Conservation (phyloP, 37 sponge, comb jelly and placozoan genomes). For the Trichoplax adhaerens region DNA sequence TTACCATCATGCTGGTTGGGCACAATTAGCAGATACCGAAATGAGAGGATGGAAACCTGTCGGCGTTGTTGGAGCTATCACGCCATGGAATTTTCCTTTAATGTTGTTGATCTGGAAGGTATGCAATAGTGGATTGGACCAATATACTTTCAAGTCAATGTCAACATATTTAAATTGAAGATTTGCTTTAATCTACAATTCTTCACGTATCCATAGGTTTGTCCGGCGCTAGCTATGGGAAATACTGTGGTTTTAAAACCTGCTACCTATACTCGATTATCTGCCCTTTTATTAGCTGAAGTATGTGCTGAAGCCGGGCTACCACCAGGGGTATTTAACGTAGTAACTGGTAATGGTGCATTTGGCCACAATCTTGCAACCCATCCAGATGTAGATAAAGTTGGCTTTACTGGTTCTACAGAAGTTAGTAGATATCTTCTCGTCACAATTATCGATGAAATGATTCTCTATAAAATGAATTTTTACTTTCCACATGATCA, state of each 20-base stretch:
- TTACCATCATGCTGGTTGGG: slow-evolving; percentile 92
- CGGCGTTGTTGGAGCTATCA: slow-evolving; percentile 85
- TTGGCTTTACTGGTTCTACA: slow-evolving; percentile 85
- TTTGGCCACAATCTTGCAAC: slow-evolving; percentile 66
- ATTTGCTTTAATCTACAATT: background rate
- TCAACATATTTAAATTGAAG: background rate
- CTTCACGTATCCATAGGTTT: slow-evolving; percentile 23
- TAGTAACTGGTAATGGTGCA: slow-evolving; percentile 73
- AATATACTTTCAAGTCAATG: background rate
- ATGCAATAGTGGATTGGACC: background rate
- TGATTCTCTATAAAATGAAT: background rate
- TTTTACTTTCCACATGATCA: background rate
- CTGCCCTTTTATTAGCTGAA: slow-evolving; percentile 90
- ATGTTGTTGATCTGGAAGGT: slow-evolving; percentile 92
- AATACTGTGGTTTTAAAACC: slow-evolving; percentile 91
- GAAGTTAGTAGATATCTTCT: slow-evolving; percentile 17
- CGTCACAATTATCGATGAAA: background rate
- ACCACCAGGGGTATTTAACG: slow-evolving; percentile 87
- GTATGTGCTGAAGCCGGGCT: slow-evolving; percentile 96
- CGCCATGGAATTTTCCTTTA: slow-evolving; percentile 95
- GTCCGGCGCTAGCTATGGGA: slow-evolving; percentile 95
- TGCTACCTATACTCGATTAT: slow-evolving; percentile 78
- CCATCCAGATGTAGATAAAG: slow-evolving; percentile 76
- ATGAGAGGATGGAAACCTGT: slow-evolving; percentile 76
- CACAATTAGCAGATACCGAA: slow-evolving; percentile 75